Conservation (phyloP, 2,888 invertebrate genomes). For the Torymus aiolomorphi region DNA sequence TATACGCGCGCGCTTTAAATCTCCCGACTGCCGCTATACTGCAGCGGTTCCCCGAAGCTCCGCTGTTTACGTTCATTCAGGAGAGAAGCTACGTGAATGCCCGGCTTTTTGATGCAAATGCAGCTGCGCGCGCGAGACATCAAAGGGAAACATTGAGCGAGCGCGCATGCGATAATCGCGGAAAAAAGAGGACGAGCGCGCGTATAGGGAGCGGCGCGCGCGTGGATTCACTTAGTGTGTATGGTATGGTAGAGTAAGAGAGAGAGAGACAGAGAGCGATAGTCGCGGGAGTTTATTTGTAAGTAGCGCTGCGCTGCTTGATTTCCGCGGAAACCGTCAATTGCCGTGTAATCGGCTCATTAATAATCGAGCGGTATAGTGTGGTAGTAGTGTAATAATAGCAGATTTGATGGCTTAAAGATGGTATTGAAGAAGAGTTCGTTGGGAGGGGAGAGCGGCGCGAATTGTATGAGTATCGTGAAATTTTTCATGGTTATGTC, state of each 20-base stretch:
- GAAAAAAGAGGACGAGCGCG: too few species aligned
- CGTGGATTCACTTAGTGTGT: not conserved
- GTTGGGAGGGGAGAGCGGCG: too few species aligned
- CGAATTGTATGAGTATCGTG: too few species aligned
- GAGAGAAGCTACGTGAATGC: not conserved
- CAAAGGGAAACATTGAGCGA: not conserved
- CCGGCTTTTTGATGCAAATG: not conserved
- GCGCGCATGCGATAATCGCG: not conserved
- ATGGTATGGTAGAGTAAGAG: too few species aligned
- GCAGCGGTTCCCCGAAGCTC: not conserved
- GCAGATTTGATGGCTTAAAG: too few species aligned
- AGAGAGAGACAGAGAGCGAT: too few species aligned
- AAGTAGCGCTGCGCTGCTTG: not conserved
- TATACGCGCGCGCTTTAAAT: not conserved
- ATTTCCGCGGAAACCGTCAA: constrained; percentile 24
- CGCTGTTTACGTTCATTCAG: constrained; percentile 10
- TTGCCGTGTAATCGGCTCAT: constrained; percentile 38
- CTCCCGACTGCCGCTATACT: not conserved
- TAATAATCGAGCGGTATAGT: not conserved
- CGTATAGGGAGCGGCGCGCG: not conserved
- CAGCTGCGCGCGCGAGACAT: not conserved
- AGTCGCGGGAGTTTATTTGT: constrained; percentile 12
- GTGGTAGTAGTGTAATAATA: too few species aligned
- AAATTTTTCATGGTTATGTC: too few species aligned
- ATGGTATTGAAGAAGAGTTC: too few species aligned